Conservation (phyloP, 1,140 invertebrate genomes). For the Ostrea denselamellosa region DNA sequence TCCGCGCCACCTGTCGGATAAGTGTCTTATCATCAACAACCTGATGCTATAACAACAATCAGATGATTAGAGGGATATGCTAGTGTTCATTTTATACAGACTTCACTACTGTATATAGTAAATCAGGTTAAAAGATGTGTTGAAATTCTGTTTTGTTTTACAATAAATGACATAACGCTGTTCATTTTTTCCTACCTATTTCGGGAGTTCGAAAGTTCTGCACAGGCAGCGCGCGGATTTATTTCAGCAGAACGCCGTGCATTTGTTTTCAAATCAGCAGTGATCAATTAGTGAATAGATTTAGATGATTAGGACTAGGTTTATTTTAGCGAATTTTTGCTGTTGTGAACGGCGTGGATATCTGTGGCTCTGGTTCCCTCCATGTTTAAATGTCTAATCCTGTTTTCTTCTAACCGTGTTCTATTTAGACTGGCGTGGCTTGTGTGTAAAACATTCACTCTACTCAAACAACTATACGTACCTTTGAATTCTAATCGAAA, state of each 20-base stretch:
- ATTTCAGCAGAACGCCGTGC: not conserved
- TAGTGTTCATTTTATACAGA: not conserved
- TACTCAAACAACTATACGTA: not conserved
- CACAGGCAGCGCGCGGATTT: not conserved
- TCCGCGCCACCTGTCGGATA: slow-evolving; percentile 16
- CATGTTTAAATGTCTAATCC: not conserved
- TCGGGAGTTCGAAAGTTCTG: no score
- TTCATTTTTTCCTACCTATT: no score
- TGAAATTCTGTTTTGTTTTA: not conserved
- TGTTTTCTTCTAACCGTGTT: not conserved
- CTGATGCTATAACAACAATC: not conserved
- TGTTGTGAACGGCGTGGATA: not conserved
- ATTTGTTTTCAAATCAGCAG: not conserved
- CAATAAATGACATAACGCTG: not conserved
- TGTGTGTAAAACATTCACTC: not conserved
- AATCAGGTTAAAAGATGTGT: not conserved
- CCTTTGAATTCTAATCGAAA: no score
- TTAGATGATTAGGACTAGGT: not conserved
- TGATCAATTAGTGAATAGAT: not conserved
- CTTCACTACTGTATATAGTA: not conserved
- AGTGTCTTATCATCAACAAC: slow-evolving; percentile 26
- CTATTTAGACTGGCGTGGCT: slow-evolving; percentile 25
- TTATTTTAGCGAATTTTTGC: not conserved
- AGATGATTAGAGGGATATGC: not conserved
- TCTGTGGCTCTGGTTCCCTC: not conserved